Conservation (phyloP, 2,797 vertebrate species). For the Squalus acanthias region DNA sequence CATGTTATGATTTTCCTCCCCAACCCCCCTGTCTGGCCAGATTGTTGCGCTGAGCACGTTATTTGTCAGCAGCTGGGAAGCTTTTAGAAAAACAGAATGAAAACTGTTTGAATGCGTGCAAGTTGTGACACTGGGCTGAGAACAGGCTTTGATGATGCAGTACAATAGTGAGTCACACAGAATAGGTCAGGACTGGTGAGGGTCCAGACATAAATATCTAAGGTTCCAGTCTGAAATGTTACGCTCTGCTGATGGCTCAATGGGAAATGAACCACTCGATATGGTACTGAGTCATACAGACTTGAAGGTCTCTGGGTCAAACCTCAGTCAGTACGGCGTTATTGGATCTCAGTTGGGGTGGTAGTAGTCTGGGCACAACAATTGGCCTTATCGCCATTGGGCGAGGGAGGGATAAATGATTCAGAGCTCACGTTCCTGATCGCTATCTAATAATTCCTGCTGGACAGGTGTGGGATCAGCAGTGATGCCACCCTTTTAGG, state of each 20-base stretch:
- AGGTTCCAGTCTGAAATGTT: neutral
- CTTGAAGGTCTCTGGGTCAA: neutral
- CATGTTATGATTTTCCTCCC: neutral
- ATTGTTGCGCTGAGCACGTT: neutral
- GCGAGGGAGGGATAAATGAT: neutral
- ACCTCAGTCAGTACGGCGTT: neutral
- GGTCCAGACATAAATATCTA: neutral
- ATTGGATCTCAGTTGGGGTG: neutral
- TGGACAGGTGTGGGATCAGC: neutral
- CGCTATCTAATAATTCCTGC: neutral
- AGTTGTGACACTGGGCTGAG: neutral
- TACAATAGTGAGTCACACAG: neutral
- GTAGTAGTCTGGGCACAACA: neutral
- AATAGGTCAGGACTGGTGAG: neutral
- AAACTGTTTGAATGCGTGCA: neutral
- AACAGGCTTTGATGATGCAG: neutral
- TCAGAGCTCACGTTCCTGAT: neutral
- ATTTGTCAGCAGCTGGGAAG: neutral
- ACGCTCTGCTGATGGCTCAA: neutral
- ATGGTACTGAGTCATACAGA: neutral
- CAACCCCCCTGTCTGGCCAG: neutral
- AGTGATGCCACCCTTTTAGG: neutral
- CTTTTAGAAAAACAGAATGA: neutral
- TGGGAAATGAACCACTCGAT: neutral
- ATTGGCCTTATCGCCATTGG: neutral